Conservation (phyloP, 2,888 invertebrate species). For the Agrochola circellaris region DNA sequence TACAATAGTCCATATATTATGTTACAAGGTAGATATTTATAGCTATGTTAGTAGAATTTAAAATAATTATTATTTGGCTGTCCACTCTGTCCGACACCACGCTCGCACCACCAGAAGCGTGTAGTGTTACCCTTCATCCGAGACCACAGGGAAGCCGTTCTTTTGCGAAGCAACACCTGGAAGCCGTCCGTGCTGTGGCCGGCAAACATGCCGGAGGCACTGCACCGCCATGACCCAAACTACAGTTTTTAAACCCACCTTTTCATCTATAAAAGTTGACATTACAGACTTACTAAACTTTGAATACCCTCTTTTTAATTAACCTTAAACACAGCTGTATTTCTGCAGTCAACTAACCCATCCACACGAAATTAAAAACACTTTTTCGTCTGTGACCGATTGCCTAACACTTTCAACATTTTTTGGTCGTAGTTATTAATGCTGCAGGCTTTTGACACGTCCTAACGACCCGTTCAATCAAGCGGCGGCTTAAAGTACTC, state of each 20-base stretch:
- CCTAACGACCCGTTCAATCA: conserved; percentile 66
- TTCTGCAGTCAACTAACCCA: background rate
- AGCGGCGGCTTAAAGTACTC: conserved; percentile 65
- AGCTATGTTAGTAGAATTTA: no score
- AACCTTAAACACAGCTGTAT: conserved; percentile 5
- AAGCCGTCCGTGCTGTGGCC: no score
- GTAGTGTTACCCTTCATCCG: no score
- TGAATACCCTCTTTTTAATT: background rate
- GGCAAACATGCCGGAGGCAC: no score
- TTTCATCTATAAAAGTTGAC: background rate
- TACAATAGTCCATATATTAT: no score
- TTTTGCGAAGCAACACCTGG: no score
- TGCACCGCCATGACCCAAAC: no score
- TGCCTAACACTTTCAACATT: conserved; percentile 43
- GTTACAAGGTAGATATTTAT: no score
- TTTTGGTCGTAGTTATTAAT: conserved; percentile 59
- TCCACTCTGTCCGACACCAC: no score
- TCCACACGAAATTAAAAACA: conserved; percentile 48
- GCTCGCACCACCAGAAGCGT: no score
- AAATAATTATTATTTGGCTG: no score
- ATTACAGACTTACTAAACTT: background rate
- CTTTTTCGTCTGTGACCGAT: conserved; percentile 47
- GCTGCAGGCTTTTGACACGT: conserved; percentile 63
- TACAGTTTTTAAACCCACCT: background rate
- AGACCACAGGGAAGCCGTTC: no score